Evolutionary conservation across 2,888 invertebrate genomes (phyloP).

Genomic region (Andricus quercusramuli): DNA sequence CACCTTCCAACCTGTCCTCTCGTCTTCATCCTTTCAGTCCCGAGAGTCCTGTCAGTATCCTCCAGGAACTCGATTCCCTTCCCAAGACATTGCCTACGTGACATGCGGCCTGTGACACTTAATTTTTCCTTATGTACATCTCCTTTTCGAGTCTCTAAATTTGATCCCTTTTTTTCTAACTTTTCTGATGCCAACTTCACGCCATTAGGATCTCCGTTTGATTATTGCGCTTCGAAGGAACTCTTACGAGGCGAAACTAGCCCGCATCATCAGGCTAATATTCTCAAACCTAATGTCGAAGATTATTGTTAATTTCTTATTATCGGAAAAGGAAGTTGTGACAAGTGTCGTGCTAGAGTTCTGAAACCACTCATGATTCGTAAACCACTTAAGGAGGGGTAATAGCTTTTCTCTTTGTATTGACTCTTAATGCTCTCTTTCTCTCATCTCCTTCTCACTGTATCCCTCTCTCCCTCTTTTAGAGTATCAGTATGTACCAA

Average conservation of each 20-base stretch:
- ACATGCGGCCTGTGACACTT: neutral
- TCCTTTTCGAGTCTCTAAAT: neutral
- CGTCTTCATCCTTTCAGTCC: neutral
- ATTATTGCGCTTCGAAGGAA: neutral
- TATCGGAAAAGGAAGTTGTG: neutral
- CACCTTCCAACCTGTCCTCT: neutral
- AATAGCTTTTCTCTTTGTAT: conserved; percentile 25
- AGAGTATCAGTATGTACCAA: neutral
- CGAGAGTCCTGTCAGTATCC: neutral
- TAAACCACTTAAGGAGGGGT: conserved; percentile 11
- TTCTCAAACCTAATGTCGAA: conserved; percentile 1
- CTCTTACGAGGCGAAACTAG: neutral
- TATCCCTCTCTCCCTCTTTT: conserved; percentile 15
- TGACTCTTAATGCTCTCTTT: conserved; percentile 5
- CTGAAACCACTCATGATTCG: neutral
- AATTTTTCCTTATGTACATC: neutral
- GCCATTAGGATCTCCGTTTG: neutral
- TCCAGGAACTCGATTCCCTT: neutral
- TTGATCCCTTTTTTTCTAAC: neutral
- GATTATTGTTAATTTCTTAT: conserved; percentile 1
- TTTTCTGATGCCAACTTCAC: neutral
- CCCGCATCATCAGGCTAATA: neutral
- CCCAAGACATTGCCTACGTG: neutral
- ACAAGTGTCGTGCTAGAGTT: conserved; percentile 26
- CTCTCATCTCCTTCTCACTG: neutral